Percentiles rank a stretch among this genome's conserved stretches.
Conservation (phyloP, 2,888 invertebrate genomes). For the Drosophila acutilabella region DNA sequence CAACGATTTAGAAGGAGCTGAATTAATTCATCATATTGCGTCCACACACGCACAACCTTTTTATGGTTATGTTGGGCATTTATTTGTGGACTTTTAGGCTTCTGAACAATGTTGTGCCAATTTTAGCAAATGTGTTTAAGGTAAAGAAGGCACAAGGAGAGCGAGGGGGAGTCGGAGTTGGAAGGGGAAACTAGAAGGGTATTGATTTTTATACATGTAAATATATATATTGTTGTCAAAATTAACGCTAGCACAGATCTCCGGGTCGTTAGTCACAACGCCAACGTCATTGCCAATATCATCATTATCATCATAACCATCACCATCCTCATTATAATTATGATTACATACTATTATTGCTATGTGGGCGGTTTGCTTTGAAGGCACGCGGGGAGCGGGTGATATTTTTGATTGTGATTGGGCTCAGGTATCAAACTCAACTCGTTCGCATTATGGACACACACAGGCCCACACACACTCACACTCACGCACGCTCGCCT, state of each 20-base stretch:
- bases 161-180: no score
- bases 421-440: slow-evolving; percentile 57
- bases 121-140: slow-evolving; percentile 57
- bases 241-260: slow-evolving; percentile 43
- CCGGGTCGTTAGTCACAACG: slow-evolving; percentile 19
- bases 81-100: slow-evolving; percentile 22
- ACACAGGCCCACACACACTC: slow-evolving; percentile 4
- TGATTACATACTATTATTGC: slow-evolving; percentile 64
- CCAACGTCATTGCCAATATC: slow-evolving; percentile 44
- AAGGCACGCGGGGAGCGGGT: slow-evolving; percentile 33
- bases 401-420: slow-evolving; percentile 56
- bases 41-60: slow-evolving; percentile 57
- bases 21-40: slow-evolving; percentile 56
- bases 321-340: slow-evolving; percentile 44
- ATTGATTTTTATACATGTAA: slow-evolving; percentile 63
- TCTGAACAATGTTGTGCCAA: slow-evolving; percentile 47
- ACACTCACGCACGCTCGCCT: slow-evolving; percentile 4
- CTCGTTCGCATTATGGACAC: slow-evolving; percentile 38
- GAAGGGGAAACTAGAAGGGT: slow-evolving; percentile 28
- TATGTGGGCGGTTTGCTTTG: slow-evolving; percentile 48
- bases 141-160: slow-evolving; percentile 31
- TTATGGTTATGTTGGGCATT: slow-evolving; percentile 25
- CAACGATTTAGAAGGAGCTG: slow-evolving; percentile 65
- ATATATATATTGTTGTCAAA: slow-evolving; percentile 34
- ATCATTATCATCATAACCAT: slow-evolving; percentile 44